Percentiles rank a stretch among this genome's conserved stretches.
These are phyloP conservation scores for Hippolais icterina DNA, from an alignment of 2,113 vertebrate species.

Conservation along the genomic window DNA sequence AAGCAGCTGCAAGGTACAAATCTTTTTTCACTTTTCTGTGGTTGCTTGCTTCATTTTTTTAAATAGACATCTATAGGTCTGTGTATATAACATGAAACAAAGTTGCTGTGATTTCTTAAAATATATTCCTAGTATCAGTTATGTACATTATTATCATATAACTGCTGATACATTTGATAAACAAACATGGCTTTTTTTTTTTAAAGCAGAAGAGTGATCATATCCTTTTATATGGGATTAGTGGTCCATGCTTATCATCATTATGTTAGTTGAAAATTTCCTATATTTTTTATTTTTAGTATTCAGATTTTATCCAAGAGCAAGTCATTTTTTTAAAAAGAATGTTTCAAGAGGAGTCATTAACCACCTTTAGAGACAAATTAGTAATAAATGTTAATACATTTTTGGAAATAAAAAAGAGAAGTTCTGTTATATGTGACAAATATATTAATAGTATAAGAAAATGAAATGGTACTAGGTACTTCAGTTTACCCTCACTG, in stretches of 20 bases:
- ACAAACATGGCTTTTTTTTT: not conserved
- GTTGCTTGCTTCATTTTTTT: not conserved
- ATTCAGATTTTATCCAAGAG: not conserved
- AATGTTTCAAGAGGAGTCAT: not conserved
- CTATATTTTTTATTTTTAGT: not conserved
- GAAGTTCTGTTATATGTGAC: not conserved
- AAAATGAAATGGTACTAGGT: not conserved
- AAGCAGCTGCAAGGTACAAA: conserved; percentile 94
- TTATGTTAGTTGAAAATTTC: not conserved
- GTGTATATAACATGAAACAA: not conserved
- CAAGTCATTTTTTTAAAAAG: not conserved
- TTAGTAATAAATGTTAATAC: not conserved
- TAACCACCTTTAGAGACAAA: not conserved
- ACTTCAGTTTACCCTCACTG: not conserved
- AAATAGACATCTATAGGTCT: not conserved
- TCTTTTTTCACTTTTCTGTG: not conserved
- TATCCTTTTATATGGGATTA: not conserved
- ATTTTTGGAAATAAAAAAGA: not conserved
- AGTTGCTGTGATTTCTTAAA: not conserved
- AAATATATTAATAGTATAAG: not conserved
- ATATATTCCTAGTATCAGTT: not conserved
- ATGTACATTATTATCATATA: not conserved
- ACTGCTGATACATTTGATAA: not conserved
- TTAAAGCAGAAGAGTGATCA: not conserved
- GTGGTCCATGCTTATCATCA: not conserved